Evolutionary conservation across 1,140 invertebrate species (phyloP), one percentile per base, ranked within the genome.

Genomic region (Aphaenogaster floridana): DNA sequence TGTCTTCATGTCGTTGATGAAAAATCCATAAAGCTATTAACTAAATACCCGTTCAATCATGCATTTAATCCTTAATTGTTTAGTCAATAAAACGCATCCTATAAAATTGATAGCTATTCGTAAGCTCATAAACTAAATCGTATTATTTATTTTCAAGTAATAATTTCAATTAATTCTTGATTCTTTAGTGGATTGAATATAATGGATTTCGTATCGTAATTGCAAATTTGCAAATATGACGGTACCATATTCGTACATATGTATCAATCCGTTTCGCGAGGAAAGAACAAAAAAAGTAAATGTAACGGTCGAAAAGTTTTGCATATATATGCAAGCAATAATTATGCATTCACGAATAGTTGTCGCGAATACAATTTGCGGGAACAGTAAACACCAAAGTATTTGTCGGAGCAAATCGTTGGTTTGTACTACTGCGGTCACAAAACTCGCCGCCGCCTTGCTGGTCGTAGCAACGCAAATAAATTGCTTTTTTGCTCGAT

Each of bases 1-100:
- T 34, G 4, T 81, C 78, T 61, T 48, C 9, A 48, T 48, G 9
- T 7, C 13, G 17, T 61, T 42, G 21, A 13, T 15, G 50, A 71
- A 83, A 83, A 83, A 83, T 48, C 1, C 11, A 61, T 59, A 50
- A 74, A 76, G 11, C 5, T 48, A 69, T 83, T 83, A 71, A 81
- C 6, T 21, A 64, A 64, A 79, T 79, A 64, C 8, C 8, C 21
- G 15, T 36, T 48, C 28, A n/a, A 68, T 68, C 77, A 13, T n/a
- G 28, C 17, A n/a, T 72, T 74, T 74, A 74, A 74, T 81, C 15
- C 11, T 36, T 57, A 42, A 74, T 59, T 74, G 36, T 21, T 72
- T 61, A 50, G 28, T 28, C 63, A 66, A 39, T 69, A 42, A 57
- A 28, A 45, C 15, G 3, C n/a, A 13, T 42, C 7, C 11, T 13